Base-by-base conservation (phyloP, 2,113 vertebrate genomes). In the Phyllopteryx taeniolatus region DNA sequence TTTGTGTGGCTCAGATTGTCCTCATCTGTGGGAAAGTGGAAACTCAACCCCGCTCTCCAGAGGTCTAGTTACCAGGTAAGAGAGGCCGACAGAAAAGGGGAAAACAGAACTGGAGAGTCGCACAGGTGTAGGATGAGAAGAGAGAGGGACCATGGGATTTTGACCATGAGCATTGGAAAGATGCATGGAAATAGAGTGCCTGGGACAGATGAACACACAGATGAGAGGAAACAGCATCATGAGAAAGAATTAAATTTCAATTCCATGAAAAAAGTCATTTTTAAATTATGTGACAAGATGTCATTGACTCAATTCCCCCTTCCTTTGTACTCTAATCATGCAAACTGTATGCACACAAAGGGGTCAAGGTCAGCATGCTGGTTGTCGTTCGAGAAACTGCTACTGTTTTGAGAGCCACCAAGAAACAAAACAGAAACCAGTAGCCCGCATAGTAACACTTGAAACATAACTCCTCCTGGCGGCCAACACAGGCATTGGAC, bases 51-150 rank as follows among this genome's bases (percentile, higher is more conserved):
- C 86, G 79, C 82, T 85, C 88, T 89, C 91, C 84, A 83, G 89
- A 90, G 91, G 87, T 92, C 91, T 90, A 86, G 91, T 92, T 92
- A 92, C 91, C 90, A 92, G 91, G 91, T 91, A 91, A 91, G 89
- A 90, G 90, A 81, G 85, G 74, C 74, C 83, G 86, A 85, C 87
- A 89, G 82, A 81, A 85, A 85, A 79, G 79, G 71, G 74, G 71
- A 77, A 90, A 87, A 88, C 74, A 83, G 73, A 83, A 68, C 74
- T 74, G 43, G 83, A 80, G 77, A 68, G 81, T 54, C 65, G 64
- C 69, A 85, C 46, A 90, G 88, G 90, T 91, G 90, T 71, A 77
- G 86, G 87, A 88, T 84, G 87, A 86, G 78, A 77, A 83, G 42
- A 67, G 75, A 73, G 66, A 75, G 67, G 87, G 76, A 82, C 54